These are phyloP conservation scores for Fratercula arctica DNA, from an alignment of 2,797 vertebrate genomes.

Conservation along the genomic window DNA sequence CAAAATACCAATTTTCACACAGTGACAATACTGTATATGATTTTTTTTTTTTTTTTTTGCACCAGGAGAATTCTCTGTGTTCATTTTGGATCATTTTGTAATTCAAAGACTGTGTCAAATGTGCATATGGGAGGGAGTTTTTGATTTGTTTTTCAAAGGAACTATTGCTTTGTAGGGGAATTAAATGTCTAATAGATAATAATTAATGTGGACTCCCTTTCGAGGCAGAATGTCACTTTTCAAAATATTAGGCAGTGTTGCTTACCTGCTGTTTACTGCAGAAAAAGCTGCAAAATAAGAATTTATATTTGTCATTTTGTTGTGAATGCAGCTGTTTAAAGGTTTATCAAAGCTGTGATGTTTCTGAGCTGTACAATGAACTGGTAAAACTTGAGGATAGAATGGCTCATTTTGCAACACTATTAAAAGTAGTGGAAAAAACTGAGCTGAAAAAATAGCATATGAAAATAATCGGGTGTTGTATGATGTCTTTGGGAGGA, in stretches of 20 bases:
- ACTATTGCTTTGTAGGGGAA: not conserved
- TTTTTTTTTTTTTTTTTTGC: no score
- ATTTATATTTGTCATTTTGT: not conserved
- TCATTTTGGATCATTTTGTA: not conserved
- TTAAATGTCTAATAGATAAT: not conserved
- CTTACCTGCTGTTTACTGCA: not conserved
- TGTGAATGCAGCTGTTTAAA: not conserved
- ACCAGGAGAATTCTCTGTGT: not conserved
- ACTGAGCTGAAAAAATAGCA: not conserved
- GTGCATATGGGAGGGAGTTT: not conserved
- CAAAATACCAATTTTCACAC: not conserved
- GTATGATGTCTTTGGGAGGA: not conserved
- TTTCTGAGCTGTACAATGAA: not conserved
- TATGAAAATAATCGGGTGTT: not conserved
- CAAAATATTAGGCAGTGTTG: not conserved
- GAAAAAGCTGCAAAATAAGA: not conserved
- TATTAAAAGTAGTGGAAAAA: not conserved
- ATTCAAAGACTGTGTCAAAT: not conserved
- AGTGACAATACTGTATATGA: not conserved
- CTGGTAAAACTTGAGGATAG: not conserved
- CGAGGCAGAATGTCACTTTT: not conserved
- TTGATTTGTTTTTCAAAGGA: not conserved
- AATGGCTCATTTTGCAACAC: not conserved
- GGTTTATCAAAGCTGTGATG: not conserved
- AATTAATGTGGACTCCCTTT: not conserved